Evolutionary conservation across 2,797 vertebrate species (phyloP).

Genomic region (Gallinago stenura): DNA sequence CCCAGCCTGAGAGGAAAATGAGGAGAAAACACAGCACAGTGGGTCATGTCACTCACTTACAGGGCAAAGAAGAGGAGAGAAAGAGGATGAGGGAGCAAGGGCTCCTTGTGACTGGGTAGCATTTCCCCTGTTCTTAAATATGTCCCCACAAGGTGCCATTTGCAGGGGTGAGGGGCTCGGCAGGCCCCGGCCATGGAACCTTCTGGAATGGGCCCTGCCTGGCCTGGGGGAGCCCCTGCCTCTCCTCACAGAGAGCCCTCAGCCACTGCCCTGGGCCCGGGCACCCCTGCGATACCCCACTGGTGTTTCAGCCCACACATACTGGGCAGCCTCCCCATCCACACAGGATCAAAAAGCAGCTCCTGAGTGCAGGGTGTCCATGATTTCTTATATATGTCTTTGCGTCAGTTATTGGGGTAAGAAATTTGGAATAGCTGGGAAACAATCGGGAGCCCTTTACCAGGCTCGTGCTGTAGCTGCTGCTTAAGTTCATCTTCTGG

Average conservation of each 20-base stretch:
- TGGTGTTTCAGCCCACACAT: fast-evolving
- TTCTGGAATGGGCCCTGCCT: fast-evolving
- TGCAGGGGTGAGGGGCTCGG: fast-evolving
- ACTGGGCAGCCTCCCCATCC: neutral
- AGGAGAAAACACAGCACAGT: fast-evolving
- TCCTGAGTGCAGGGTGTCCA: fast-evolving
- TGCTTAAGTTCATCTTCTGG: neutral
- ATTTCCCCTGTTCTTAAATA: too few relatives aligned
- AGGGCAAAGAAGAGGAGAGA: neutral
- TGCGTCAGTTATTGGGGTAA: fast-evolving
- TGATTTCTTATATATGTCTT: fast-evolving
- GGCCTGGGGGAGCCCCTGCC: fast-evolving
- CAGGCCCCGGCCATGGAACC: fast-evolving
- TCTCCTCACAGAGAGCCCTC: neutral
- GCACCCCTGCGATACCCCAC: fast-evolving
- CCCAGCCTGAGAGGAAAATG: neutral
- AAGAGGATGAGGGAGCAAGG: neutral
- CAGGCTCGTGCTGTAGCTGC: fast-evolving
- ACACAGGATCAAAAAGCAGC: neutral
- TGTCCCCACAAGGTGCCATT: fast-evolving
- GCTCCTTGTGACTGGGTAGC: fast-evolving
- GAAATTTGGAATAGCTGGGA: fast-evolving
- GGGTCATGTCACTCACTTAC: fast-evolving
- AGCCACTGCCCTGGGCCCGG: fast-evolving
- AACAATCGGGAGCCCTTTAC: fast-evolving